These are phyloP conservation scores for Lagenorhynchus albirostris DNA, from an alignment of 2,113 vertebrate species.

Conservation along the genomic window DNA sequence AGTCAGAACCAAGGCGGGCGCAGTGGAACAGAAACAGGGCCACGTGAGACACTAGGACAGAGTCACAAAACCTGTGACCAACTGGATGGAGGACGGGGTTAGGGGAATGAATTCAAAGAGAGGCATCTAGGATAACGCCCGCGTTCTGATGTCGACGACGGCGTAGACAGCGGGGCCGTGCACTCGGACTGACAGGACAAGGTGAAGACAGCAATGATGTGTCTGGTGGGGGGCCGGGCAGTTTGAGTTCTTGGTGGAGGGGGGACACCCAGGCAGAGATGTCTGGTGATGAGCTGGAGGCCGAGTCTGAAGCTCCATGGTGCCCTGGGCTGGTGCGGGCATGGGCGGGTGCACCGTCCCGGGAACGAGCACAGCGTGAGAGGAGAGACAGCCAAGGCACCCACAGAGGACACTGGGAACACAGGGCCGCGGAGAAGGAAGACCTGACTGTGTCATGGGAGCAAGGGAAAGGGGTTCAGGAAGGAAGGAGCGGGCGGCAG, in stretches of 20 bases:
- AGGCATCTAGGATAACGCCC: too few relatives aligned
- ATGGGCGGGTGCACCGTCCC: fast-evolving
- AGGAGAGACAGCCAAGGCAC: not conserved
- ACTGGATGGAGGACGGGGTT: fast-evolving
- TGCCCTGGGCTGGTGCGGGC: not conserved
- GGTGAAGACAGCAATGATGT: not conserved
- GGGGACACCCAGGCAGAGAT: not conserved
- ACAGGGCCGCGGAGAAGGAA: not conserved
- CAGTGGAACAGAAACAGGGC: not conserved
- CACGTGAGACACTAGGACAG: not conserved
- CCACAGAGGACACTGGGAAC: not conserved
- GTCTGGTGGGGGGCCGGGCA: too few relatives aligned
- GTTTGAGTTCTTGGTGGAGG: not conserved
- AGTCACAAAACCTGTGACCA: not conserved
- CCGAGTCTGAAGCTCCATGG: not conserved
- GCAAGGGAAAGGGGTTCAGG: not conserved
- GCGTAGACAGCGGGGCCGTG: too few relatives aligned
- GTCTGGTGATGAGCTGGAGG: not conserved
- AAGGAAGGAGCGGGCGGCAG: not conserved
- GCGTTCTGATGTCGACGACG: fast-evolving
- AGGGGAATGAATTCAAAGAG: not conserved
- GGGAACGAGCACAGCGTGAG: not conserved
- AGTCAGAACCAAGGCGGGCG: not conserved
- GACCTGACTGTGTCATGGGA: not conserved
- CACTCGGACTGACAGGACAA: fast-evolving